Base-by-base conservation (phyloP, 2,888 invertebrate genomes). In the Synanthedon andrenaeformis region DNA sequence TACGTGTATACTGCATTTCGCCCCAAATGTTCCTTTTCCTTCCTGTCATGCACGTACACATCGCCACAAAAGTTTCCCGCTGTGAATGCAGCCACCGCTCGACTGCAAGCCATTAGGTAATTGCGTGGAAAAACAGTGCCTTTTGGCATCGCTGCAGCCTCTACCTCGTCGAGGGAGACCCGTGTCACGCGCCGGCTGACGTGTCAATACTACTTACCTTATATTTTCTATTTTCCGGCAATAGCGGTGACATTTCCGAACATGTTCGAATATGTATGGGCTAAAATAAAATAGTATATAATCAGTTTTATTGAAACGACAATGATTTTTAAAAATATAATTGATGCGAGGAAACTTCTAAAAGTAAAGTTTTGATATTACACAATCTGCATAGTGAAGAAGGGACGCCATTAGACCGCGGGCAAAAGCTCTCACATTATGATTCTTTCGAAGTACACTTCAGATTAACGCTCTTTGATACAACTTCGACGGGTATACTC, bases 61-160 rank as follows among this genome's bases (percentile, higher is more conserved):
- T 10, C 3, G 35, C 10, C 35, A 35, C 35, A 35, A 35, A 35
- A 35, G 35, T 35, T 35, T 35, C 4, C 51, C 51, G 41, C 51
- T 51, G 11, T 12, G 10, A 41, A 12, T 41, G 51, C 35, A n/a
- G 8, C 51, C 28, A 23, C 14, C 45, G 19, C 17, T 11, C 48
- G 52, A 45, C 3, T 45, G 45, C 45, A 12, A 45, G 57, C 63
- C 66, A 72, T 72, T 71, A 70, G 65, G 64, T 69, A 70, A 72
- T 70, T 72, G 70, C 69, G 63, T 57, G 64, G 65, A 70, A 71
- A 65, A 69, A 63, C 62, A 58, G 57, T 65, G 62, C 59, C 60
- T 60, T 63, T 55, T 28, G 41, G 12, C 59, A 60, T 53, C 56
- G 56, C 55, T 11, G 49, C 54, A 48, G 35, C 55, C 28, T 45